Conservation (phyloP, 2,113 vertebrate species). For the Ahaetulla prasina region DNA sequence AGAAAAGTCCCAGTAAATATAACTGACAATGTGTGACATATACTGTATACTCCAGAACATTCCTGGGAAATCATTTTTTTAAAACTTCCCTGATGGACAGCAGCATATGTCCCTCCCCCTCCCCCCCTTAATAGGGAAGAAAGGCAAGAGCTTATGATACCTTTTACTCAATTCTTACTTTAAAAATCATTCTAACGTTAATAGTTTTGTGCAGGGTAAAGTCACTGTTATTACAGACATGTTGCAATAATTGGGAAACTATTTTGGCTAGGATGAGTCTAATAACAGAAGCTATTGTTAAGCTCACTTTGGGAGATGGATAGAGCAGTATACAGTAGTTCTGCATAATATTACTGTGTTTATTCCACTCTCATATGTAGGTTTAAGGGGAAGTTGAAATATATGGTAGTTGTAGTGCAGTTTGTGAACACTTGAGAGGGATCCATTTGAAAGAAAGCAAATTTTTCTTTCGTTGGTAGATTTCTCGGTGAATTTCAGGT, state of each 20-base stretch:
- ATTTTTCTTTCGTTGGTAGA: not conserved
- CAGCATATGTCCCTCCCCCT: not conserved
- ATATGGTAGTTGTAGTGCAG: not conserved
- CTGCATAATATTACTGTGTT: not conserved
- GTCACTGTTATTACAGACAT: too few species aligned
- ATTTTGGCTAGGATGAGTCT: too few species aligned
- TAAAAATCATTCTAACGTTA: too few species aligned
- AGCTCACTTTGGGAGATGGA: too few species aligned
- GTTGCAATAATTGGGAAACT: too few species aligned
- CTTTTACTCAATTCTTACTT: too few species aligned
- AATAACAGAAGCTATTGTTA: too few species aligned
- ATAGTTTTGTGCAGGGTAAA: too few species aligned
- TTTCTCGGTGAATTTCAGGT: not conserved
- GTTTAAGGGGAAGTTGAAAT: not conserved
- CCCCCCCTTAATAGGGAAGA: not conserved
- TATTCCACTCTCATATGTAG: not conserved
- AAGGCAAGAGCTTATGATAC: not conserved
- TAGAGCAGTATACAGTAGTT: not conserved
- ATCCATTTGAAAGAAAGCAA: not conserved
- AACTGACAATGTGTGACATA: not conserved
- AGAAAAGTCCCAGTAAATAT: not conserved
- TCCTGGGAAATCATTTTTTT: not conserved
- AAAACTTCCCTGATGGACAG: not conserved
- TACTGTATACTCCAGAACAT: not conserved
- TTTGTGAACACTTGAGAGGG: not conserved